Conservation (phyloP, 1,140 invertebrate genomes). For the Musca vetustissima region DNA sequence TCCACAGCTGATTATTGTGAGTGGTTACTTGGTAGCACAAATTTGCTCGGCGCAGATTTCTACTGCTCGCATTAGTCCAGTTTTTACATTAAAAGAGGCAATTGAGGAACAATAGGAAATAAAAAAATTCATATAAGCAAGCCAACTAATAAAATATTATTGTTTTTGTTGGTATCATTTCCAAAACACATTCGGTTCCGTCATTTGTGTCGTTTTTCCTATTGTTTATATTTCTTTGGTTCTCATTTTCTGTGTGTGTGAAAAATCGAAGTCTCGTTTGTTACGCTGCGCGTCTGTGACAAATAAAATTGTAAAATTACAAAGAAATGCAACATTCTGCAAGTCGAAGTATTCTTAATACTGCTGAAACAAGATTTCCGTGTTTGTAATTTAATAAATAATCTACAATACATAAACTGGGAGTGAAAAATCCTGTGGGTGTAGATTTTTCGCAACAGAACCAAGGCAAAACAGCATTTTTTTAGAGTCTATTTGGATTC, state of each 20-base stretch:
- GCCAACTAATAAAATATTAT: not conserved
- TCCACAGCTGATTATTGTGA: too few species aligned
- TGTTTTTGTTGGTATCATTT: constrained; percentile 2
- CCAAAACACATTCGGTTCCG: too few species aligned
- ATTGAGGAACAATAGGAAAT: too few species aligned
- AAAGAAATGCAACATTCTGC: not conserved
- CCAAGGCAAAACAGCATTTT: too few species aligned
- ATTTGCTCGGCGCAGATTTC: too few species aligned
- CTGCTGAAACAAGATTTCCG: too few species aligned
- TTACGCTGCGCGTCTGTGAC: constrained; percentile 7
- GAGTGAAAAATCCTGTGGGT: not conserved
- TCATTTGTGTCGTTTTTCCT: not conserved
- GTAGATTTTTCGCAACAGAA: too few species aligned
- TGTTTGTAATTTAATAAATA: not conserved
- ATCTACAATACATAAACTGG: not conserved
- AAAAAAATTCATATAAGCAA: too few species aligned
- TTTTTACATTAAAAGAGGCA: not conserved
- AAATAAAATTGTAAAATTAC: too few species aligned
- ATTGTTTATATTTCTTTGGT: not conserved
- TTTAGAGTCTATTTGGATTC: too few species aligned
- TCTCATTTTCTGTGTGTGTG: constrained; percentile 8
- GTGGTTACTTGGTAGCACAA: too few species aligned
- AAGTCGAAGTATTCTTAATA: not conserved
- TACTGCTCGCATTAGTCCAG: not conserved
- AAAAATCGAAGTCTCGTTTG: constrained; percentile 19